Conservation (phyloP, 2,888 invertebrate genomes). For the Torymus auratus region DNA sequence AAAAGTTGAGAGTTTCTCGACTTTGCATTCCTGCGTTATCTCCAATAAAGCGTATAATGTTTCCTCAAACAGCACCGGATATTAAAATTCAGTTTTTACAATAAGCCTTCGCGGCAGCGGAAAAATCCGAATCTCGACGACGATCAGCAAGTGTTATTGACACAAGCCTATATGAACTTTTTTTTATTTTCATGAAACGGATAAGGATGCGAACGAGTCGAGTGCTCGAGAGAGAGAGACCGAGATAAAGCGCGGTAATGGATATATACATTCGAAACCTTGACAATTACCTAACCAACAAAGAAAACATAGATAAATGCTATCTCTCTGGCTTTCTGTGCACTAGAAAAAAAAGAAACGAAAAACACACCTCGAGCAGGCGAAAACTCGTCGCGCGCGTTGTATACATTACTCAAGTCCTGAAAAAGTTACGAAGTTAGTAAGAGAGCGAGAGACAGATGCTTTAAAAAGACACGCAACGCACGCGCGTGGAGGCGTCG, state of each 20-base stretch:
- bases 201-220: slow-evolving; percentile 1
- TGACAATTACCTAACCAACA: slow-evolving; percentile 20
- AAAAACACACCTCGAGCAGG: not conserved
- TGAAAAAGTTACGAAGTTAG: no score
- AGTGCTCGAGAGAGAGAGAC: not conserved
- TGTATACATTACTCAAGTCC: no score
- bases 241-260: slow-evolving; percentile 14
- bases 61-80: no score
- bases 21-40: no score
- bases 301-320: slow-evolving; percentile 16
- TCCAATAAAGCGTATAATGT: no score
- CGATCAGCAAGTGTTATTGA: not conserved
- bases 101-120: no score
- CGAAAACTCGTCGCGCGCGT: not conserved
- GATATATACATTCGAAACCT: not conserved
- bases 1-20: no score
- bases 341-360: not conserved
- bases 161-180: not conserved
- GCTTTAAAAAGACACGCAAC: no score
- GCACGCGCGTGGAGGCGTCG: no score
- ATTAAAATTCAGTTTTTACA: no score
- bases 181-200: not conserved
- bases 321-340: slow-evolving; percentile 3
- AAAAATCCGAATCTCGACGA: no score
- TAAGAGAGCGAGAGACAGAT: no score